Conservation (phyloP, 2,113 vertebrate species). For the Mugil cephalus region DNA sequence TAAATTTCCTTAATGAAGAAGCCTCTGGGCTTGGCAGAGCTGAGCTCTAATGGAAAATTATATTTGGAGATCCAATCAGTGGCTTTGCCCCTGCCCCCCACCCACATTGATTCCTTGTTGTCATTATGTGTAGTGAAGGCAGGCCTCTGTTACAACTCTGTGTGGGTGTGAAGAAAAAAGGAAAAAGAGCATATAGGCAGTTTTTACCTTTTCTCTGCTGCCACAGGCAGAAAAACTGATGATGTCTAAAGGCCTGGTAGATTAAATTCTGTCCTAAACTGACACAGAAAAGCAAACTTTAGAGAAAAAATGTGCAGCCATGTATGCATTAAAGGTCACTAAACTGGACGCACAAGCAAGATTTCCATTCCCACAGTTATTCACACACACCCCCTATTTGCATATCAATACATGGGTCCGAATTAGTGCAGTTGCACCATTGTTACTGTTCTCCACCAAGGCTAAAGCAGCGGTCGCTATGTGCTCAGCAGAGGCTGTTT, state of each 20-base stretch:
- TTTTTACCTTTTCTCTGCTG: background rate
- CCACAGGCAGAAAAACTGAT: background rate
- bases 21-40: conserved; percentile 65
- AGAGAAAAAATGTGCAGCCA: too few species aligned
- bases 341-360: background rate
- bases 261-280: background rate
- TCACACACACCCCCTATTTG: background rate
- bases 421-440: background rate
- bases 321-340: background rate
- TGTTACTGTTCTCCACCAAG: background rate
- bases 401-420: background rate
- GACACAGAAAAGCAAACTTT: too few species aligned
- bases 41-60: conserved; percentile 73
- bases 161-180: conserved; percentile 4
- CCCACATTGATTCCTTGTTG: conserved; percentile 44
- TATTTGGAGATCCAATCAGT: conserved; percentile 74
- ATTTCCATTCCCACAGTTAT: background rate
- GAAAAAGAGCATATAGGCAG: background rate
- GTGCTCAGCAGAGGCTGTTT: conserved; percentile 26
- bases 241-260: background rate
- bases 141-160: background rate
- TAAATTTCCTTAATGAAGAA: conserved; percentile 71
- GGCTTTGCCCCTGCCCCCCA: background rate
- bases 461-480: conserved; percentile 19
- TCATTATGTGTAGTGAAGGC: conserved; percentile 26